These are phyloP conservation scores for Drosophila nigritarsus DNA, from an alignment of 2,888 invertebrate genomes.

Conservation along the genomic window DNA sequence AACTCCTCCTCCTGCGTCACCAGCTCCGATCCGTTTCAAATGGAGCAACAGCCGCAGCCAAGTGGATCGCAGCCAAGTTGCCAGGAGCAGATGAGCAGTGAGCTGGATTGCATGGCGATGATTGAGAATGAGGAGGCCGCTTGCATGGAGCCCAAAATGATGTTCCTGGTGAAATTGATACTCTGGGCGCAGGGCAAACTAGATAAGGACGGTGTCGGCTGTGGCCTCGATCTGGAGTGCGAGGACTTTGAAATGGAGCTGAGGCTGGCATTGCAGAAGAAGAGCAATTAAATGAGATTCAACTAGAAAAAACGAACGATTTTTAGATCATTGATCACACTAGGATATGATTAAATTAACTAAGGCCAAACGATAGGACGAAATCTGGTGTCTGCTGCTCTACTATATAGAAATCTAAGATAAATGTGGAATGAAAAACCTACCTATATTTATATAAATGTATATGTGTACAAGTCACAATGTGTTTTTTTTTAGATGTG, in stretches of 20 bases:
- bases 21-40: conserved; percentile 5
- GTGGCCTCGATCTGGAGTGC: conserved; percentile 43
- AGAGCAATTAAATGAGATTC: conserved; percentile 35
- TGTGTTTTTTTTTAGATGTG: conserved; percentile 54
- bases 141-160: conserved; percentile 57
- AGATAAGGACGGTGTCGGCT: conserved; percentile 41
- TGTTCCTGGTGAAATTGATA: conserved; percentile 68
- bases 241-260: conserved; percentile 66
- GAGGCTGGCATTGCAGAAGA: conserved; percentile 30
- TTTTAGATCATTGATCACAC: conserved; percentile 5
- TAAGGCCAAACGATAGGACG: not conserved
- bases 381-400: conserved; percentile 51
- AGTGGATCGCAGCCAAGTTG: not conserved
- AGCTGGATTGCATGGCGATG: conserved; percentile 29
- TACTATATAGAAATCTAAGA: conserved; percentile 37
- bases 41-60: conserved; percentile 2
- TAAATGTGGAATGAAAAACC: conserved; percentile 9
- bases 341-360: not conserved
- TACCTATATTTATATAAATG: conserved; percentile 31
- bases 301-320: conserved; percentile 12
- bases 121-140: conserved; percentile 22
- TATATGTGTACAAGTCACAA: conserved; percentile 35
- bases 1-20: not conserved
- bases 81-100: conserved; percentile 13
- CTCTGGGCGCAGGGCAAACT: conserved; percentile 66